Evolutionary conservation across 2,797 vertebrate genomes (phyloP).

Genomic region (Onychomys leucogaster): DNA sequence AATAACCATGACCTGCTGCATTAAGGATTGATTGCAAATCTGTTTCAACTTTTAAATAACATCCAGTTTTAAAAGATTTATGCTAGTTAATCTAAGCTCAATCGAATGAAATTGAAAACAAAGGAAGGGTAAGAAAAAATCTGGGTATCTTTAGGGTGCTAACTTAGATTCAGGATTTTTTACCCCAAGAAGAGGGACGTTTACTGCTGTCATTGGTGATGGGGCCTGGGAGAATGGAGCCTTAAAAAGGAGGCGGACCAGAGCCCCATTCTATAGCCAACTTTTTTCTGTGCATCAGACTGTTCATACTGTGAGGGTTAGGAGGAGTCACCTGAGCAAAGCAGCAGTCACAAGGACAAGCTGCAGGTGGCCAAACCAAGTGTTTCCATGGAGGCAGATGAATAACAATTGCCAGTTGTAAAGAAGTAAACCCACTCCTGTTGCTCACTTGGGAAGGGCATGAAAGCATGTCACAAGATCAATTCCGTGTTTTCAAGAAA

Average conservation of each 20-base stretch:
- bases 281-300: neutral
- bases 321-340: too few species aligned
- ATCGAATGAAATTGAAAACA: conserved; percentile 69
- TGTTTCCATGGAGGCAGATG: neutral
- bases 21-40: conserved; percentile 77
- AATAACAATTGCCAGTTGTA: neutral
- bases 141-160: neutral
- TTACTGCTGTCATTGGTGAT: neutral
- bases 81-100: conserved; percentile 27
- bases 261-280: neutral
- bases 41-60: conserved; percentile 77
- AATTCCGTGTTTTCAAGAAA: too few species aligned
- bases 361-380: neutral
- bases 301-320: neutral
- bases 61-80: conserved; percentile 73
- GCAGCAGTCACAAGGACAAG: neutral
- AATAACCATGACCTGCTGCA: conserved; percentile 64
- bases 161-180: conserved; percentile 57
- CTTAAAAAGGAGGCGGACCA: too few species aligned
- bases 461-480: neutral
- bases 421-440: neutral
- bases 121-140: neutral
- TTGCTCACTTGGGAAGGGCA: neutral
- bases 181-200: conserved; percentile 41
- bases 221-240: neutral